Base-by-base conservation (phyloP, 2,888 invertebrate genomes). In the Suillia variegata region DNA sequence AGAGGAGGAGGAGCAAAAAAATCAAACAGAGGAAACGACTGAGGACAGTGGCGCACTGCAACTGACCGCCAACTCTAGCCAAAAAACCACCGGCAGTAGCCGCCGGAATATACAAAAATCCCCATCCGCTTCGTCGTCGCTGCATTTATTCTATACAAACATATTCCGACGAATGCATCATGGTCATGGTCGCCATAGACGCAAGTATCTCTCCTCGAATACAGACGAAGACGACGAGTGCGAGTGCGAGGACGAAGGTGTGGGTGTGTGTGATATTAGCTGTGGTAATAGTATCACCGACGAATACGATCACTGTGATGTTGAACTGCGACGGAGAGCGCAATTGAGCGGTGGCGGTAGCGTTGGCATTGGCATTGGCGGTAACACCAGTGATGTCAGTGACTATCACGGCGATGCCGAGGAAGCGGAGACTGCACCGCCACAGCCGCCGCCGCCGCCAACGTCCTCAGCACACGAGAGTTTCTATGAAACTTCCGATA, bases 401-500 rank as follows among this genome's bases (percentile, higher is more conserved):
- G 76, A 79, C 51, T 78, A 75, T 61, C 78, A 79, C 50, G 80
- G 75, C 58, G 74, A 79, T 59, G 58, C 52, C 21, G 70, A 70
- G 58, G 70, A 70, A 58, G 65, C 64, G 50, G 74, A 69, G 56
- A 38, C 48, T 10, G 61, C 61, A 8, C 33, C 53, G 2, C n/a
- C n/a, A n/a, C n/a, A n/a, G n/a, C 62, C 59, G 54, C 13, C 59
- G 60, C 10, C 66, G 69, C 33, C 73, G 67, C 22, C 68, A 70
- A 3, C n/a, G n/a, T n/a, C n/a, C n/a, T n/a, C n/a, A n/a, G n/a
- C n/a, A n/a, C 73, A 73, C 12, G 77, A 77, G 55, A 76, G 79
- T 71, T 80, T 79, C 74, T 80, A 79, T 70, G 81, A 80, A 70
- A 80, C 80, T 20, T 80, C 80, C 34, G 80, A 80, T 64, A 80